Evolutionary conservation across 2,888 invertebrate genomes (phyloP).

Genomic region (Pelosia muscerda): DNA sequence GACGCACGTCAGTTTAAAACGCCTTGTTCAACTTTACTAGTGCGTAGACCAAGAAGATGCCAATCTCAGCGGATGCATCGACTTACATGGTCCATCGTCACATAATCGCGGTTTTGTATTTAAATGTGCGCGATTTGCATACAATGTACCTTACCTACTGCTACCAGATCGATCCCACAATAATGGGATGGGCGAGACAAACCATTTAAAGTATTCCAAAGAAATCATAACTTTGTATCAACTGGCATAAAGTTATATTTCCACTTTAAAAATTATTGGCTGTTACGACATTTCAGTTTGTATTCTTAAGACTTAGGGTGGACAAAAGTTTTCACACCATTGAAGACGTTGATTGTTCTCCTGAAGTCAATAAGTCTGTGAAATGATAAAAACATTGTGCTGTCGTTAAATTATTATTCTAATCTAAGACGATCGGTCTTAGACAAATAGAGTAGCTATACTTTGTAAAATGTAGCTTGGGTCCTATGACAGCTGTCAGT

Average conservation of each 20-base stretch:
- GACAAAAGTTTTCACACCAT: constrained; percentile 68
- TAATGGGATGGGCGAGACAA: constrained; percentile 77
- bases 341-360: constrained; percentile 66
- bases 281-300: constrained; percentile 25
- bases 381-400: constrained; percentile 36
- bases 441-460: no score
- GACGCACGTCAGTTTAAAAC: constrained; percentile 11
- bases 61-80: constrained; percentile 76
- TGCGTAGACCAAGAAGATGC: constrained; percentile 71
- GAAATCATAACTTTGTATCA: constrained; percentile 19
- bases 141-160: constrained; percentile 74
- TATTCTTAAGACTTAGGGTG: constrained; percentile 39
- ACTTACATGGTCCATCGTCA: constrained; percentile 79
- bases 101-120: constrained; percentile 86
- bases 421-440: not conserved
- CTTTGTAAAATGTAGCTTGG: no score
- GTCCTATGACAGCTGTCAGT: no score
- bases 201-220: constrained; percentile 41
- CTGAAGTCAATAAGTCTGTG: constrained; percentile 58
- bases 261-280: not conserved
- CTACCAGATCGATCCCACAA: constrained; percentile 76
- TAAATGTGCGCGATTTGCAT: constrained; percentile 84
- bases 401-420: constrained; percentile 24
- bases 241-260: constrained; percentile 13
- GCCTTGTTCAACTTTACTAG: constrained; percentile 46